Base-by-base conservation (phyloP, 2,113 vertebrate genomes). In the Xiphias gladius region DNA sequence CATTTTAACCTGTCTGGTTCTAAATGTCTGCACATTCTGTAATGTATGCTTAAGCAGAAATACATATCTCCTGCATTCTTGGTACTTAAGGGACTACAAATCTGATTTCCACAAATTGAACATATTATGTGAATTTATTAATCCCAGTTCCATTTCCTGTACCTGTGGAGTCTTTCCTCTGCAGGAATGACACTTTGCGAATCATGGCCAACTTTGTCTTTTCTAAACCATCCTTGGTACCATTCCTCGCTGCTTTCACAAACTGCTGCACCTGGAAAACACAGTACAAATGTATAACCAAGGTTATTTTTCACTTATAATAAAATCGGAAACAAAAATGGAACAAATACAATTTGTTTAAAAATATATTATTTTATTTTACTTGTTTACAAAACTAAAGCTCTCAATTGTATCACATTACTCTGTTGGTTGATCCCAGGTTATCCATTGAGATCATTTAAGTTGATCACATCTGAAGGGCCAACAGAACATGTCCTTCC, bases 161-260 rank as follows among this genome's bases (percentile, higher is more conserved):
- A 89, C 89, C 87, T 87, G 82, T 28, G 48, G 71, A 69, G 48
- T 85, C 73, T 73, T 79, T 88, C 30, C 54, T 89, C 62, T 87
- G 86, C 48, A 89, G 70, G 37, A 89, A 89, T 0, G 79, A 78
- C 28, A 89, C 76, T 62, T 66, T 87, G 43, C 89, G 89, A 26
- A 91, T 30, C 89, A 91, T 91, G 43, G 84, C 85, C 80, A 87
- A 46, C 61, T 72, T 85, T 2, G 77, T 88, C 37, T 78, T 86
- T n/a, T 84, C 65, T 63, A 88, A 73, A 35, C 86, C 35, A 22
- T 72, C 76, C 35, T 74, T 87, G 65, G 87, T 83, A 9, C 73
- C 26, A 4, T 43, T 85, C n/a, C 61, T 85, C 0, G 69, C 85
- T 43, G 84, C 82, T 57, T 86, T 91, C 86, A 89, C 75, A 66